Conservation (phyloP, 2,888 invertebrate species). For the Sacculina carcini region DNA sequence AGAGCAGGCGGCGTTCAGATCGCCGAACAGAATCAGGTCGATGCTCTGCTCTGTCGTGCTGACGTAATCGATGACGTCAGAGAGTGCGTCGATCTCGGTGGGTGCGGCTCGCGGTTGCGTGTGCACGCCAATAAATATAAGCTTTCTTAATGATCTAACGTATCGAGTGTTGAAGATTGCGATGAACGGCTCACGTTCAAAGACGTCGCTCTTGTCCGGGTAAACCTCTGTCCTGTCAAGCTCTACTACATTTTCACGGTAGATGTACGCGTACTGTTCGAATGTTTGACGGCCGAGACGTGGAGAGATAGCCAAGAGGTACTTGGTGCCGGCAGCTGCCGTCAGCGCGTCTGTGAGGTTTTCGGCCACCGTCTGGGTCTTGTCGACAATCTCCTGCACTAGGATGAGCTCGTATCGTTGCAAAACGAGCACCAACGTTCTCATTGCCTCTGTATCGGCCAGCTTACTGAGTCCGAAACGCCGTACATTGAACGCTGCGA, state of each 20-base stretch:
- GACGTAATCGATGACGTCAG: conserved; percentile 9
- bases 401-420: not conserved
- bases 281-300: not conserved
- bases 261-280: not conserved
- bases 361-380: not conserved
- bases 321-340: conserved; percentile 23
- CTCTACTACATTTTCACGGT: not conserved
- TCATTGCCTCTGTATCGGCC: not conserved
- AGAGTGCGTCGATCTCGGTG: conserved; percentile 8
- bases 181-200: conserved; percentile 8
- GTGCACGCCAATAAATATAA: conserved; percentile 7
- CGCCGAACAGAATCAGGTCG: conserved; percentile 8
- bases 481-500: not conserved
- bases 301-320: conserved; percentile 15
- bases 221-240: not conserved
- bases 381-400: not conserved
- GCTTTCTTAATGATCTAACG: not conserved
- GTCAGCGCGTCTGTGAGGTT: conserved; percentile 19
- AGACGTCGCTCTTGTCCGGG: not conserved
- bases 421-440: not conserved
- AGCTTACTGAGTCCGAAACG: not conserved
- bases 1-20: conserved; percentile 20
- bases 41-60: not conserved
- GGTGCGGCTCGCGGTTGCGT: conserved; percentile 6
- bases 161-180: not conserved